Evolutionary conservation across 1,140 invertebrate species (phyloP).

Genomic region (Drosophila punjabiensis): DNA sequence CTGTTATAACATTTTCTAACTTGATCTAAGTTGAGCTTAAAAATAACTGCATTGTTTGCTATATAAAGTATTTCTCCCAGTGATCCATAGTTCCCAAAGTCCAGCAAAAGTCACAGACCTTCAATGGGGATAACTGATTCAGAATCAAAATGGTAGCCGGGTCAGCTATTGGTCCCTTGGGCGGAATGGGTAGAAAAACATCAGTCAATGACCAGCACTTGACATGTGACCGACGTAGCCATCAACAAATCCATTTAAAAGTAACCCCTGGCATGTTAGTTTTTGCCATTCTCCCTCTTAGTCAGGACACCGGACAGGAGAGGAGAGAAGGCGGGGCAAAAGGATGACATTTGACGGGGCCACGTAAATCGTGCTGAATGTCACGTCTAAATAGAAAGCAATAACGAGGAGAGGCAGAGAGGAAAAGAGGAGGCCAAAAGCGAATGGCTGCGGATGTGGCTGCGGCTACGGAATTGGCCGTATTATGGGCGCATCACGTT

Average conservation of each 20-base stretch:
- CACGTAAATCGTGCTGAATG: slow-evolving; percentile 71
- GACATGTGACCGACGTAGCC: slow-evolving; percentile 74
- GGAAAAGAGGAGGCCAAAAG: background rate
- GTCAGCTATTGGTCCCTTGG: slow-evolving; percentile 26
- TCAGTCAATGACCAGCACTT: slow-evolving; percentile 70
- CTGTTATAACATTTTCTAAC: too few relatives aligned
- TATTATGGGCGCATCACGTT: slow-evolving; percentile 59
- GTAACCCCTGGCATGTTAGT: slow-evolving; percentile 31
- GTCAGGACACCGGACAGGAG: background rate
- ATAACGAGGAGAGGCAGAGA: slow-evolving; percentile 20
- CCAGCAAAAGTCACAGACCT: slow-evolving; percentile 10
- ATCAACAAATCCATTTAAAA: slow-evolving; percentile 77
- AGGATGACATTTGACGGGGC: slow-evolving; percentile 48
- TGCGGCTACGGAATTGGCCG: slow-evolving; percentile 56
- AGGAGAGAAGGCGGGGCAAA: background rate
- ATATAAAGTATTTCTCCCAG: too few relatives aligned
- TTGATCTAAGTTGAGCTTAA: too few relatives aligned
- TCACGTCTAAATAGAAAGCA: slow-evolving; percentile 64
- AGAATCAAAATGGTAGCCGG: slow-evolving; percentile 18
- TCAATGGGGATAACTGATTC: slow-evolving; percentile 40
- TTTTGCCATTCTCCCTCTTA: background rate
- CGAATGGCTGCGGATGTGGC: slow-evolving; percentile 13
- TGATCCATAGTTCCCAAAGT: slow-evolving; percentile 3
- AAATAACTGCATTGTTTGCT: too few relatives aligned
- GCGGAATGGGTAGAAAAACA: slow-evolving; percentile 16